A percentile compares a stretch with the other conserved stretches of the same genome.
Conservation (phyloP, 2,797 vertebrate species). For the Muscicapa comitata region DNA sequence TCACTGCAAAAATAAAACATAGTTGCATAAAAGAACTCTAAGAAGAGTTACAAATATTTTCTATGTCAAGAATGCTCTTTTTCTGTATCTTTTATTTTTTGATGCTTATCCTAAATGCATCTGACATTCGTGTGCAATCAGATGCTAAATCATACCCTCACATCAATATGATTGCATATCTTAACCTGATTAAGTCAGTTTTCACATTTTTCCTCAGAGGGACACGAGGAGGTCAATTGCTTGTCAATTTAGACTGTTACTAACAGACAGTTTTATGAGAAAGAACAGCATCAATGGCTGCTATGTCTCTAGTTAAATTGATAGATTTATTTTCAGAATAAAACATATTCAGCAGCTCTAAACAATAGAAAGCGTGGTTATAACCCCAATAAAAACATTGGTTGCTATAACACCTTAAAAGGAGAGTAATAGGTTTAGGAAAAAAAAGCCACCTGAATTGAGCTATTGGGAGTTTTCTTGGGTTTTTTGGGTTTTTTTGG, state of each 20-base stretch:
- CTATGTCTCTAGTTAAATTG: neutral
- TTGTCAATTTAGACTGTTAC: constrained; percentile 1
- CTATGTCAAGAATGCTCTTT: neutral
- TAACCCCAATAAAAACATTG: neutral
- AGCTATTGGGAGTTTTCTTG: accelerated
- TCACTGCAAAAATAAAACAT: neutral
- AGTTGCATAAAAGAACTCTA: neutral
- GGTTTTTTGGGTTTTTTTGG: neutral
- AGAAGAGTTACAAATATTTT: neutral
- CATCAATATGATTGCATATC: constrained; percentile 1
- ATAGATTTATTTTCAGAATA: neutral
- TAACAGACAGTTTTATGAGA: neutral
- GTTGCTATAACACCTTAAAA: neutral
- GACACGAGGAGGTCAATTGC: constrained; percentile 22
- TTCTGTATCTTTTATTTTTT: neutral
- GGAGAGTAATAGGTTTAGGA: neutral
- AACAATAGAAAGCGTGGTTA: neutral
- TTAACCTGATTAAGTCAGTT: constrained; percentile 39
- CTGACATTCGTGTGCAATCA: neutral
- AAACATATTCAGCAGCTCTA: neutral
- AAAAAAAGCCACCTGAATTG: neutral
- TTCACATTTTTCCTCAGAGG: constrained; percentile 5
- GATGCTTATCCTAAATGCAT: neutral
- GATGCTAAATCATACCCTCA: neutral
- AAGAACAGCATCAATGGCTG: neutral